phyloP scores from a whole-genome alignment of 2,797 vertebrate genomes.

The Pteropus rufus region DNA sequence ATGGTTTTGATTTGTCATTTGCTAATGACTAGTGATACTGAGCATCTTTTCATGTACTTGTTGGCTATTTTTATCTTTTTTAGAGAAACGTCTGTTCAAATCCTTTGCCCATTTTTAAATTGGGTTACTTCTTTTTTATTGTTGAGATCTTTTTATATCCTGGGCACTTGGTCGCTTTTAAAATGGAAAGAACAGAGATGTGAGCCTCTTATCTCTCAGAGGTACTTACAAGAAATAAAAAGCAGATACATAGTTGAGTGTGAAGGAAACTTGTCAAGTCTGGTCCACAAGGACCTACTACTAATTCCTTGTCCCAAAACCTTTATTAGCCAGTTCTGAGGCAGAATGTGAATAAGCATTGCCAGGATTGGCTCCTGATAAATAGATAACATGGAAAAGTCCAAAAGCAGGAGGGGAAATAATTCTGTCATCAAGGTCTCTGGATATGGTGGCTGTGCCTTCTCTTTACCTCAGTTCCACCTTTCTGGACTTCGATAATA shows the following conservation, averaged over 20 bases:
- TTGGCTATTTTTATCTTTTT: not conserved
- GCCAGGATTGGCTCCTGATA: not conserved
- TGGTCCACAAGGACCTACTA: not conserved
- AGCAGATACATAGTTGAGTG: not conserved
- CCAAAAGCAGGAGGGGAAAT: not conserved
- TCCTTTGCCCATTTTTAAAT: not conserved
- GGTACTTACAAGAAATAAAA: not conserved
- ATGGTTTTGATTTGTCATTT: not conserved
- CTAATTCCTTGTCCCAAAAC: not conserved
- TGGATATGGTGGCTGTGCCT: not conserved
- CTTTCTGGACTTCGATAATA: not conserved
- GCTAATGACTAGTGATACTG: not conserved
- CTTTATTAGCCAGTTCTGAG: not conserved
- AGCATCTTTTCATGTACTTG: not conserved
- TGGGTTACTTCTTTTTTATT: slow-evolving; percentile 13
- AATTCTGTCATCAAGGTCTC: not conserved
- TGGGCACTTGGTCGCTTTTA: not conserved
- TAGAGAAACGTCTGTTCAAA: not conserved
- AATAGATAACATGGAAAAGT: not conserved
- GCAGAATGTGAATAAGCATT: not conserved
- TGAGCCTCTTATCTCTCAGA: not conserved
- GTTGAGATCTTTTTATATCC: slow-evolving; percentile 1
- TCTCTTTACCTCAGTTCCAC: not conserved
- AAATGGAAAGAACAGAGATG: not conserved
- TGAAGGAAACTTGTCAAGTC: not conserved